A percentile compares a stretch with the other conserved stretches of the same genome.
Conservation (phyloP, 1,140 invertebrate species). For the Zaprionus vittiger region DNA sequence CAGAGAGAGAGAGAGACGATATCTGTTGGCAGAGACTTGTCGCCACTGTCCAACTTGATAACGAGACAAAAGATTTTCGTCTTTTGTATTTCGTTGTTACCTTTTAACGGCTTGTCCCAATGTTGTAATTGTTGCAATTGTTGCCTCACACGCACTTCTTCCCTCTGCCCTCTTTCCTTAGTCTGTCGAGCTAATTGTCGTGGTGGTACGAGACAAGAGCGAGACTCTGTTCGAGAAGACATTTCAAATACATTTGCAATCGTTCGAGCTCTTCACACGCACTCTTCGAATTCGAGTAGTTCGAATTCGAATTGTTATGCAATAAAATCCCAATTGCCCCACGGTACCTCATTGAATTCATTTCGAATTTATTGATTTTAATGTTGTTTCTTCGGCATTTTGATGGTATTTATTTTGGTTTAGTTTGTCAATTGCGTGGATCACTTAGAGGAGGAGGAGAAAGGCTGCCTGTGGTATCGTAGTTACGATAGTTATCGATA, state of each 20-base stretch:
- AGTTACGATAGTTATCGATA: too few relatives aligned
- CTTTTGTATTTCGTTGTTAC: slow-evolving; percentile 30
- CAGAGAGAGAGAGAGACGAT: not conserved
- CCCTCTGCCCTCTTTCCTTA: slow-evolving; percentile 13
- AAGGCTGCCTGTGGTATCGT: not conserved
- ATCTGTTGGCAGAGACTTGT: slow-evolving; percentile 25
- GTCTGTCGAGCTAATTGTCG: slow-evolving; percentile 62
- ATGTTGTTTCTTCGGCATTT: slow-evolving; percentile 13
- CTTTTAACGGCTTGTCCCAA: slow-evolving; percentile 55
- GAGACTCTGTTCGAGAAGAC: slow-evolving; percentile 12
- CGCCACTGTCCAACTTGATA: slow-evolving; percentile 65
- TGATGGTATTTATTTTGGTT: not conserved
- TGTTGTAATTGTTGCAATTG: slow-evolving; percentile 74
- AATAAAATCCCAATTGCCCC: slow-evolving; percentile 35
- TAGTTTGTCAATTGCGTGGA: not conserved
- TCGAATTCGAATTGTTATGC: slow-evolving; percentile 52
- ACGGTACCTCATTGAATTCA: slow-evolving; percentile 53
- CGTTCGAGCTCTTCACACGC: slow-evolving; percentile 12
- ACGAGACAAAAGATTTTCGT: slow-evolving; percentile 35
- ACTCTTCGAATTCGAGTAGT: slow-evolving; percentile 39
- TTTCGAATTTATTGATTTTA: slow-evolving; percentile 24
- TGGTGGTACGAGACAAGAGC: slow-evolving; percentile 52
- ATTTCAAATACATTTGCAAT: slow-evolving; percentile 36
- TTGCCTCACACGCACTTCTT: slow-evolving; percentile 68
- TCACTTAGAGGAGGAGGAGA: not conserved